These are phyloP conservation scores for Diceros bicornis DNA, from an alignment of 2,797 vertebrate species.

Conservation along the genomic window DNA sequence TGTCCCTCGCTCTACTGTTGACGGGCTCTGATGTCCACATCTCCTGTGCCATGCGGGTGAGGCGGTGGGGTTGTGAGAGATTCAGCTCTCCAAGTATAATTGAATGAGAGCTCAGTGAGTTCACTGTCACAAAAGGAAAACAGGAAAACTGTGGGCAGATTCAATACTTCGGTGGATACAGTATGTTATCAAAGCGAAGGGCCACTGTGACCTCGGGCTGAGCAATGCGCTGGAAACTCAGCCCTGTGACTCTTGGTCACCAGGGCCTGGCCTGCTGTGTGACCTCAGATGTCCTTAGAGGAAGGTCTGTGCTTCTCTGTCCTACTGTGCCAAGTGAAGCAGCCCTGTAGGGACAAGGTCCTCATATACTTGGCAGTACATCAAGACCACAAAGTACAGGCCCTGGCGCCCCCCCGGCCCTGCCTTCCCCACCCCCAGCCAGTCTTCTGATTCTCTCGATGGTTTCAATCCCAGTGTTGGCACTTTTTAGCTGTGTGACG, in stretches of 20 bases:
- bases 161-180: neutral
- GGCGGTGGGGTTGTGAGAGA: rapidly evolving
- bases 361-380: too few species aligned
- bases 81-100: rapidly evolving
- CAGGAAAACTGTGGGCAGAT: neutral
- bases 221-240: neutral
- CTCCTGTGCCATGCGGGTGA: neutral
- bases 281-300: neutral
- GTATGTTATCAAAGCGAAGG: rapidly evolving
- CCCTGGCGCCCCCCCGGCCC: too few species aligned
- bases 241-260: neutral
- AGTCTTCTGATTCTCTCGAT: neutral
- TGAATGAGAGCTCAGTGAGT: neutral
- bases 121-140: neutral
- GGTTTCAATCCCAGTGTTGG: neutral
- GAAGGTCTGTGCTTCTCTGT: neutral
- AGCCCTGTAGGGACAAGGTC: too few species aligned
- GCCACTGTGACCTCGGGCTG: rapidly evolving
- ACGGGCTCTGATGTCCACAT: rapidly evolving
- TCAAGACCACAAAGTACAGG: neutral
- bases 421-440: neutral
- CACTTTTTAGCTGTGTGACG: neutral
- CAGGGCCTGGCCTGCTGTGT: neutral
- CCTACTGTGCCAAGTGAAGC: neutral
- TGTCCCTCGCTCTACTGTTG: rapidly evolving